These are phyloP conservation scores for Muscina levida DNA, from an alignment of 2,888 invertebrate species.

Conservation along the genomic window DNA sequence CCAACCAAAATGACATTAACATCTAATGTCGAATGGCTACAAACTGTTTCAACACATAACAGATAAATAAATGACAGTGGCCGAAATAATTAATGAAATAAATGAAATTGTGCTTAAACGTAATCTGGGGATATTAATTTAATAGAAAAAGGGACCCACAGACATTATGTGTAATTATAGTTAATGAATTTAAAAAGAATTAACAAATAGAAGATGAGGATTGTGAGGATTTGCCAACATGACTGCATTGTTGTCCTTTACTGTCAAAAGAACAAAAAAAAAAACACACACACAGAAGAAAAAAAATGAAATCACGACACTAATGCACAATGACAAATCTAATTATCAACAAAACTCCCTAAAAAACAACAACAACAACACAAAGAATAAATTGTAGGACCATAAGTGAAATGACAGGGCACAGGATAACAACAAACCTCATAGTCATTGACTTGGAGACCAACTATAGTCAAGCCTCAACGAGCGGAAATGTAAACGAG, in stretches of 20 bases:
- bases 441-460: background rate
- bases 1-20: constrained; percentile 28
- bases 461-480: background rate
- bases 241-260: too few relatives aligned
- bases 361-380: background rate
- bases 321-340: constrained; percentile 64
- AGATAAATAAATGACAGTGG: constrained; percentile 12
- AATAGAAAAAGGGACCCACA: constrained; percentile 31
- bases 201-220: constrained; percentile 40
- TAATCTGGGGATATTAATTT: constrained; percentile 54
- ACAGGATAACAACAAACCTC: background rate
- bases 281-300: constrained; percentile 18
- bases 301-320: constrained; percentile 46
- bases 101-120: constrained; percentile 52
- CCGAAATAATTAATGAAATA: constrained; percentile 54
- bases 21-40: constrained; percentile 14
- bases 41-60: background rate
- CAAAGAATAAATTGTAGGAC: constrained; percentile 12
- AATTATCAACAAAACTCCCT: constrained; percentile 49
- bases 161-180: constrained; percentile 46
- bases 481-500: constrained; percentile 1
- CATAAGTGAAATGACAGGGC: constrained; percentile 1
- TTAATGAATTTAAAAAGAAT: constrained; percentile 59
- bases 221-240: too few relatives aligned
- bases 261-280: too few relatives aligned